These are phyloP conservation scores for Chaunax sp. DNA, from an alignment of 2,797 vertebrate species.

Conservation along the genomic window DNA sequence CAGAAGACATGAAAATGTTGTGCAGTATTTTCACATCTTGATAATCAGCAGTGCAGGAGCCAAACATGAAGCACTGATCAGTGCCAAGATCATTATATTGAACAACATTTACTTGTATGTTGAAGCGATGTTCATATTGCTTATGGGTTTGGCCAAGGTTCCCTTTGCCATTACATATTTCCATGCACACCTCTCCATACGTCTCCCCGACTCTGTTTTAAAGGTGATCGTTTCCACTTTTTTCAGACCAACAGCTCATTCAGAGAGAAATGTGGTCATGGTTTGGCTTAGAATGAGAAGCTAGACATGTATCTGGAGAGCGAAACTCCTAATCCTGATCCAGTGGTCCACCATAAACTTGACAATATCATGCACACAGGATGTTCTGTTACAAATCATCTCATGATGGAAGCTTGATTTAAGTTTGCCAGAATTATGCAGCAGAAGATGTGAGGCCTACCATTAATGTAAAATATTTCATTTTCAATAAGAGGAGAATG, in stretches of 20 bases:
- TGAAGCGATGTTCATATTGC: slow-evolving; percentile 70
- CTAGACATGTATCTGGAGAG: slow-evolving; percentile 49
- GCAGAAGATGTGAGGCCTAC: slow-evolving; percentile 63
- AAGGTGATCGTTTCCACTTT: slow-evolving; percentile 65
- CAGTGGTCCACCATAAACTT: slow-evolving; percentile 56
- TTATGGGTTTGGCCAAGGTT: slow-evolving; percentile 78
- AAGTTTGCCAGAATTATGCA: slow-evolving; percentile 41
- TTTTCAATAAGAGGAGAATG: slow-evolving; percentile 54
- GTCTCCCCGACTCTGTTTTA: slow-evolving; percentile 41
- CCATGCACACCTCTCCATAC: slow-evolving; percentile 53
- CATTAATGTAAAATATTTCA: slow-evolving; percentile 52
- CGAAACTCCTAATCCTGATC: slow-evolving; percentile 49
- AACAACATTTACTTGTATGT: slow-evolving; percentile 54
- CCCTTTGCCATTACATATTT: slow-evolving; percentile 50
- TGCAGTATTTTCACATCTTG: slow-evolving; percentile 26
- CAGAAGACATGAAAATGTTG: slow-evolving; percentile 17
- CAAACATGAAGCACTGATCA: slow-evolving; percentile 25
- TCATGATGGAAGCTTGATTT: slow-evolving; percentile 50
- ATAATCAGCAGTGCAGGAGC: slow-evolving; percentile 22
- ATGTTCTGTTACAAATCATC: slow-evolving; percentile 64
- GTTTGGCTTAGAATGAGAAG: slow-evolving; percentile 61
- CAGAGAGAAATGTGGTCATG: slow-evolving; percentile 62
- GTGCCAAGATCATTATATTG: slow-evolving; percentile 53
- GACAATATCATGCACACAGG: slow-evolving; percentile 46
- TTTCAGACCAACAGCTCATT: slow-evolving; percentile 59